Conservation (phyloP, 2,888 invertebrate species). For the Lagria hirta region DNA sequence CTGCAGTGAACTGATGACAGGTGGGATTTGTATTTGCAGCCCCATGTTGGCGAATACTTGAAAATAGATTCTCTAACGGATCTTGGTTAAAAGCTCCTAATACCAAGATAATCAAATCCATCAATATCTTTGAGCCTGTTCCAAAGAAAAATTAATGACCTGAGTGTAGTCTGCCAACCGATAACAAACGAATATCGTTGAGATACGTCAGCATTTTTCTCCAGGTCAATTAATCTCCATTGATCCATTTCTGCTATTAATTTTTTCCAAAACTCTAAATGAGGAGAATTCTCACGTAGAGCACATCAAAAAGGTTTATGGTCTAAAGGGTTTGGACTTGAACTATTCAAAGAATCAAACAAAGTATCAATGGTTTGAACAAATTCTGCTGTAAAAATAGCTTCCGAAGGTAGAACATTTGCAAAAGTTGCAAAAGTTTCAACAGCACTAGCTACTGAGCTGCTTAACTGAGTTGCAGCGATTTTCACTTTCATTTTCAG, state of each 20-base stretch:
- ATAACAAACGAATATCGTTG: neutral
- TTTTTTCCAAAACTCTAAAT: conserved; percentile 1
- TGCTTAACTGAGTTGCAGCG: no score
- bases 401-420: no score
- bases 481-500: no score
- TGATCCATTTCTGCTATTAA: neutral
- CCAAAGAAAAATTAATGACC: neutral
- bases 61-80: conserved; percentile 7
- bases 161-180: conserved; percentile 1
- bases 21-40: conserved; percentile 3
- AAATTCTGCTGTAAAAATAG: no score
- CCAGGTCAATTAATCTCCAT: neutral
- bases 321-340: neutral
- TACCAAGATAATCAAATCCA: conserved; percentile 2
- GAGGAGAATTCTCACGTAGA: neutral
- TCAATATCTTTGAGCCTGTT: conserved; percentile 1
- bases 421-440: no score
- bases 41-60: conserved; percentile 7
- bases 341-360: conserved; percentile 3
- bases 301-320: conserved; percentile 3
- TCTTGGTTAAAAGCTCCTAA: conserved; percentile 4
- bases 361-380: conserved; percentile 3
- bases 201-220: neutral
- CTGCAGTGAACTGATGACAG: conserved; percentile 11
- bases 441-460: no score